phyloP scores from a whole-genome alignment of 1,140 invertebrate genomes.

The Melitaea cinxia region DNA sequence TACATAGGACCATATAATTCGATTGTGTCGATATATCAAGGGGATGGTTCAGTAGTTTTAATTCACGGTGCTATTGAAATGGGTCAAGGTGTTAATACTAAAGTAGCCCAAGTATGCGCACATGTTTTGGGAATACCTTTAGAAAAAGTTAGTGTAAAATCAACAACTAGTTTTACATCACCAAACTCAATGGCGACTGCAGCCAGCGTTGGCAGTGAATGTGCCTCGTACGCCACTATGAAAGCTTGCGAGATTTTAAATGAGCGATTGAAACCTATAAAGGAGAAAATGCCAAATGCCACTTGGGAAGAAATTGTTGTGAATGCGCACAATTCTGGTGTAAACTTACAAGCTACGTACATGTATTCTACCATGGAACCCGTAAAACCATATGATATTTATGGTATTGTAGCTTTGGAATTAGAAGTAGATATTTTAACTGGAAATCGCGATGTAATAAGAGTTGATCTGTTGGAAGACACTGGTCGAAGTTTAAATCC shows the following conservation, averaged over 20 bases:
- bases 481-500: slow-evolving; percentile 89
- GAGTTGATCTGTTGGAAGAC: slow-evolving; percentile 90
- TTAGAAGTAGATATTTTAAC: slow-evolving; percentile 91
- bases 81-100: slow-evolving; percentile 91
- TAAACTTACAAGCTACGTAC: slow-evolving; percentile 85
- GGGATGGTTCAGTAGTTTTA: slow-evolving; percentile 89
- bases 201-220: slow-evolving; percentile 81
- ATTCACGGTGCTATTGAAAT: slow-evolving; percentile 91
- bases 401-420: slow-evolving; percentile 84
- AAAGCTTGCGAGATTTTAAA: slow-evolving; percentile 85
- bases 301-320: slow-evolving; percentile 85
- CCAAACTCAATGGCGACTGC: slow-evolving; percentile 85
- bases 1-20: slow-evolving; percentile 83
- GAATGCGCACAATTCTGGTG: slow-evolving; percentile 78
- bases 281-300: slow-evolving; percentile 79
- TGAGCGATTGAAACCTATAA: slow-evolving; percentile 83
- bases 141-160: slow-evolving; percentile 85
- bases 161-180: slow-evolving; percentile 83
- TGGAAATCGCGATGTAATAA: slow-evolving; percentile 85
- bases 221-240: slow-evolving; percentile 82
- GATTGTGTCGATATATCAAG: slow-evolving; percentile 87
- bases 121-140: slow-evolving; percentile 86
- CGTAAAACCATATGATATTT: slow-evolving; percentile 83
- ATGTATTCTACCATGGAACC: slow-evolving; percentile 82
- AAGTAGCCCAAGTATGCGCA: slow-evolving; percentile 89